Conservation (phyloP, 2,797 vertebrate genomes). For the Eospalax fontanierii region DNA sequence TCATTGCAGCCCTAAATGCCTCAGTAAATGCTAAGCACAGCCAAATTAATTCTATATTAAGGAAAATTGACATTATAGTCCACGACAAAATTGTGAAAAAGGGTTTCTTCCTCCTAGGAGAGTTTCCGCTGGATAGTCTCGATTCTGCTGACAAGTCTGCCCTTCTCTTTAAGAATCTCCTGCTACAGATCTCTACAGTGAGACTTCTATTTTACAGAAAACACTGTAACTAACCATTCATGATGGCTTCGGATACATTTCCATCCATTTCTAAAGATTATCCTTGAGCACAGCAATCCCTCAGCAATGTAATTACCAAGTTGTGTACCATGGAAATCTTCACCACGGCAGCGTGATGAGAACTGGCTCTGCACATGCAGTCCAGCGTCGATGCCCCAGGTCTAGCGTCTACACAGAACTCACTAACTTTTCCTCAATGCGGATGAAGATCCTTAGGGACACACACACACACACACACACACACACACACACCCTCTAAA, state of each 20-base stretch:
- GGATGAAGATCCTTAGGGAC: background rate
- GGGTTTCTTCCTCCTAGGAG: background rate
- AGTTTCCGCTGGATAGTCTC: background rate
- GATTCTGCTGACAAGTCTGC: background rate
- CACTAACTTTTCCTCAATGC: background rate
- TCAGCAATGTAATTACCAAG: background rate
- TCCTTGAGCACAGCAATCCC: background rate
- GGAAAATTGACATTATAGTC: slow-evolving; percentile 2
- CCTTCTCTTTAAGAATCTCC: background rate
- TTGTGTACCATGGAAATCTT: background rate
- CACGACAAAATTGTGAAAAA: background rate
- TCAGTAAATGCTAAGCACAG: background rate
- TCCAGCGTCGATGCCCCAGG: background rate
- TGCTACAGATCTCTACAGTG: too few species aligned
- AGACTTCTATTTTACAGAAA: background rate
- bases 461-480: background rate
- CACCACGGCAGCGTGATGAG: too few species aligned
- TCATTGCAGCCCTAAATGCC: background rate
- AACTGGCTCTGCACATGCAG: background rate
- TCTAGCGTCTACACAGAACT: background rate
- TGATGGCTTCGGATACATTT: background rate
- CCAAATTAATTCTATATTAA: background rate
- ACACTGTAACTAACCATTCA: background rate
- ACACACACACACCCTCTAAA: background rate
- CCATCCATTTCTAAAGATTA: background rate